Base-by-base conservation (phyloP, 1,140 invertebrate genomes). In the Campoletis sonorensis region DNA sequence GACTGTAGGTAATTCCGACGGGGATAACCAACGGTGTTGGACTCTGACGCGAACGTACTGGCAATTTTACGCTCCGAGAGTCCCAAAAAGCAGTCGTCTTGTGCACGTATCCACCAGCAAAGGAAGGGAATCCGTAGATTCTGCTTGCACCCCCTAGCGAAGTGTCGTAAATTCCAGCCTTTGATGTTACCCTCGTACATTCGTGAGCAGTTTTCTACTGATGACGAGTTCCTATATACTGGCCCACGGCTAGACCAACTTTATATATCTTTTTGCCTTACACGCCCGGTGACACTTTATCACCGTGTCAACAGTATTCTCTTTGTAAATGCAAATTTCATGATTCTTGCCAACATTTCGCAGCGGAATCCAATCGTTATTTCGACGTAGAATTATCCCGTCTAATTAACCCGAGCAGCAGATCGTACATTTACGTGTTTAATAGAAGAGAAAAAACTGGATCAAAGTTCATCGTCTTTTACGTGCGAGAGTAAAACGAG, bases 141-240 rank as follows among this genome's bases (percentile, higher is more conserved):
- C 67, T 70, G 67, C 27, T 33, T 70, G 30, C 67, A 45, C 15
- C 30, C 30, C 16, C 30, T 33, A 16, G 30, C 30, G 67, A 33
- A 70, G 67, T 33, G 67, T 70, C 67, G 67, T 70, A 70, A 70
- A 33, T 33, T 70, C 67, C 27, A 70, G 67, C 67, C 67, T 70
- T 70, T 70, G 67, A 70, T 70, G 67, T 70, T 27, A 70, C 67
- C 67, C 67, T 70, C 30, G 67, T 33, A 70, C 26, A 70, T 70
- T 70, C 30, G 67, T 30, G 67, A 70, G 67, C 30, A 33, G 67
- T 33, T 33, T 30, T n/a, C 67, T 33, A 70, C 67, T 70, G 67
- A 70, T 70, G 27, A 70, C 67, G 67, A 70, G 67, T 70, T 33
- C 30, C 67, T 70, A n/a, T n/a, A n/a, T n/a, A n/a, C 67, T 70